Base-by-base conservation (phyloP, 2,113 vertebrate genomes). In the Channa maculata region DNA sequence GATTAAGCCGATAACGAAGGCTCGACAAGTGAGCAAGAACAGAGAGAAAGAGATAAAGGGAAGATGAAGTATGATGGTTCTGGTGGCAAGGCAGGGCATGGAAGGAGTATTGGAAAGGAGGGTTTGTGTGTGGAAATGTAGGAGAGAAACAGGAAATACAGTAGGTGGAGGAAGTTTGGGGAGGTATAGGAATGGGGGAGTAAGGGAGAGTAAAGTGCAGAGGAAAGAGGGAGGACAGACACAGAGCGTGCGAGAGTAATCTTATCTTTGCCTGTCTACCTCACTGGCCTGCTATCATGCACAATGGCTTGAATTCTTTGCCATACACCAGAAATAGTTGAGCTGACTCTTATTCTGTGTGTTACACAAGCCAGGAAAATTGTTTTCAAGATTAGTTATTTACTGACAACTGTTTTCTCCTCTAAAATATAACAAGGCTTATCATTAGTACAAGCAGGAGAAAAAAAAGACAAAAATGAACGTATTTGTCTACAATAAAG, bases 231-330 rank as follows among this genome's bases (percentile, higher is more conserved):
- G 71, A 86, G 77, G 79, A 78, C 79, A 83, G 75, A 64, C 68
- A 52, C 68, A 59, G 48, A 63, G 63, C 60, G 53, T 78, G 71
- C 66, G 72, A 80, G 77, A 77, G 82, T 75, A 80, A 83, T 91
- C 87, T 90, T 88, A 91, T 89, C 85, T 71, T 38, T 44, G 80
- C 52, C 66, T 53, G 57, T 84, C 65, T 80, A 58, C 75, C 52
- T 13, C 76, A 70, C 79, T 66, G 77, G 82, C 53, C 60, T 69
- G 71, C 73, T 86, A 68, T 75, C 84, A 69, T 51, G 77, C 84
- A 83, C 53, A 53, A 33, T 69, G 10, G 55, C 36, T 10, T 37
- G 36, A 64, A 45, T 57, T 75, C 39, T 72, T 83, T 53, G 86
- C 69, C 59, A 0, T 49, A 72, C 24, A 37, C 75, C 59, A 75